Percentiles rank a stretch among this genome's conserved stretches.
phyloP scores from a whole-genome alignment of 2,888 invertebrate species.

The Ophioninae sp. region DNA sequence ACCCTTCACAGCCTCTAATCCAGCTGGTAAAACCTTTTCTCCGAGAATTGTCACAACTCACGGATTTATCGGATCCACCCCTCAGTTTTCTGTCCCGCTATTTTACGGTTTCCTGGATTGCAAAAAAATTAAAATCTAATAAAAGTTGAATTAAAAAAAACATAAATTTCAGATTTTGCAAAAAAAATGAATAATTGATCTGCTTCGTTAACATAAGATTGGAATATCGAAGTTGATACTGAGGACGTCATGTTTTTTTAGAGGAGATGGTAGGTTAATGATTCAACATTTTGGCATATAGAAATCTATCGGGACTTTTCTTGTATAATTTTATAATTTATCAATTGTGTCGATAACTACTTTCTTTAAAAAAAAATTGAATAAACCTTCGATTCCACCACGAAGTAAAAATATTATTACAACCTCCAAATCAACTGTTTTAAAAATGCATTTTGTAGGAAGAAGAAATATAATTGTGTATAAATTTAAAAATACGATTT shows the following conservation, averaged over 20 bases:
- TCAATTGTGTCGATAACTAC: too few species aligned
- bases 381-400: too few species aligned
- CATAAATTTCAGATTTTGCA: not conserved
- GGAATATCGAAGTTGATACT: not conserved
- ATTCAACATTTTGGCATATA: too few species aligned
- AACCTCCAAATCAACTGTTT: too few species aligned
- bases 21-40: conserved; percentile 39
- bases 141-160: not conserved
- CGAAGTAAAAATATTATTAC: too few species aligned
- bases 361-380: too few species aligned
- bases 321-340: too few species aligned
- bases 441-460: too few species aligned
- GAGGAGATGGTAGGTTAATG: not conserved
- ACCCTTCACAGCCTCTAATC: not conserved
- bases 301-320: too few species aligned
- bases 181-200: not conserved
- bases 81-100: conserved; percentile 11
- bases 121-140: not conserved
- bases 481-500: too few species aligned
- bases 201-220: not conserved
- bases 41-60: conserved; percentile 25
- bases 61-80: conserved; percentile 40
- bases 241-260: not conserved
- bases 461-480: too few species aligned
- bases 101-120: not conserved